Evolutionary conservation across 2,113 vertebrate genomes (phyloP).

Genomic region (Procapra przewalskii): DNA sequence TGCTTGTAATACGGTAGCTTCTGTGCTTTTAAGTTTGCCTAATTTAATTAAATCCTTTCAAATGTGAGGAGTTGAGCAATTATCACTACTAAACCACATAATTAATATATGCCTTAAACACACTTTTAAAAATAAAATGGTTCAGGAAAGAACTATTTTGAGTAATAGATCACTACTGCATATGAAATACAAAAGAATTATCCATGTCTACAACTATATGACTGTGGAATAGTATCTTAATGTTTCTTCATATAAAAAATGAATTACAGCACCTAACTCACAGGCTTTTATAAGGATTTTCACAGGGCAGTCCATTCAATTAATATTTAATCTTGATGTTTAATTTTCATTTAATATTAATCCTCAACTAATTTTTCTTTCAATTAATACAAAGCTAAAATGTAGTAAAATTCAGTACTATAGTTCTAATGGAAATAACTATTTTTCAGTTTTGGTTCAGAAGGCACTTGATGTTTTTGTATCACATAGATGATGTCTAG

Average conservation of each 20-base stretch:
- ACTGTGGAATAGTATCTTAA: background rate
- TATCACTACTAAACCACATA: background rate
- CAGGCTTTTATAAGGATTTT: background rate
- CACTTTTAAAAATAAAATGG: background rate
- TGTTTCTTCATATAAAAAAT: background rate
- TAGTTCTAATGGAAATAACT: background rate
- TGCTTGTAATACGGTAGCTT: conserved; percentile 43
- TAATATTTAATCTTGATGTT: background rate
- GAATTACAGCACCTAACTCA: background rate
- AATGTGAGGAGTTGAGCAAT: conserved; percentile 45
- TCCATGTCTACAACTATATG: background rate
- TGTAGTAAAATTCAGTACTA: background rate
- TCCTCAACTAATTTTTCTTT: background rate
- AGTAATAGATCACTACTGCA: background rate
- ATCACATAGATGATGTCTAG: background rate
- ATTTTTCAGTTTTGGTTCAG: background rate
- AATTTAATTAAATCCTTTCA: conserved; percentile 35
- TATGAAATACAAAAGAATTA: background rate
- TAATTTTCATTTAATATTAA: conserved; percentile 2
- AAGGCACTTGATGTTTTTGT: background rate
- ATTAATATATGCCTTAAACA: conserved; percentile 13
- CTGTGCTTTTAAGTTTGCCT: conserved; percentile 46
- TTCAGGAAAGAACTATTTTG: conserved; percentile 1
- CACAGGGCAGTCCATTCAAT: background rate
- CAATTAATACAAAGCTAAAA: background rate